Base-by-base conservation (phyloP, 1,140 invertebrate genomes). In the Hylyphantes graminicola region DNA sequence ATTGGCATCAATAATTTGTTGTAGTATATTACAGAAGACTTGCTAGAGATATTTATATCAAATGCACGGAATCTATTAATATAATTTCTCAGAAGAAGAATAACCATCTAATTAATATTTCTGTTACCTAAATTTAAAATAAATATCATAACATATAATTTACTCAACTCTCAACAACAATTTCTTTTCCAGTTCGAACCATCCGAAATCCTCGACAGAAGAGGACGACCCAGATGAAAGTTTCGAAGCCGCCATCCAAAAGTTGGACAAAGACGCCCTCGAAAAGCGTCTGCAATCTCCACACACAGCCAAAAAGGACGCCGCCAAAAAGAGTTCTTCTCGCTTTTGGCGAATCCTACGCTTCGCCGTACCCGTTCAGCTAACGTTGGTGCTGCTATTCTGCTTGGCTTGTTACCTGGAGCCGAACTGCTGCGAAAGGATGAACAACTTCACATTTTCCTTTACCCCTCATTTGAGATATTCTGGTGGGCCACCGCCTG, bases 401-500 rank as follows among this genome's bases (percentile, higher is more conserved):
- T 94, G 95, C 81, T 92, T 95, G 48, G 94, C 94, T 6, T 96
- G 94, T 89, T 91, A 96, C 13, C 91, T 96, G 85, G 95, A 96
- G 87, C 89, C 90, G 17, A 93, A 94, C 6, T 92, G 94, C 57
- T 96, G 95, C 89, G 95, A 97, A 88, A 92, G 93, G 13, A 91
- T 95, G 79, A 96, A 96, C 90, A 95, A 94, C 75, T 92, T 96
- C 85, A 93, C 93, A 50, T 91, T 95, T 87, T 95, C 94, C 0
- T 91, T 97, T 21, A 94, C 94, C 6, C 95, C 95, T 3, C 95
- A 96, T 88, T 90, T 97, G 80, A 93, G 94, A 68, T 96, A 96
- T 87, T 92, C 96, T 9, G 92, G 93, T 65, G 95, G 96, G 85
- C 95, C 95, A 19, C 96, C 96, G 54, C 95, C 96, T 0, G 93